phyloP scores from a whole-genome alignment of 2,888 invertebrate genomes.

The Agrochola macilenta region DNA sequence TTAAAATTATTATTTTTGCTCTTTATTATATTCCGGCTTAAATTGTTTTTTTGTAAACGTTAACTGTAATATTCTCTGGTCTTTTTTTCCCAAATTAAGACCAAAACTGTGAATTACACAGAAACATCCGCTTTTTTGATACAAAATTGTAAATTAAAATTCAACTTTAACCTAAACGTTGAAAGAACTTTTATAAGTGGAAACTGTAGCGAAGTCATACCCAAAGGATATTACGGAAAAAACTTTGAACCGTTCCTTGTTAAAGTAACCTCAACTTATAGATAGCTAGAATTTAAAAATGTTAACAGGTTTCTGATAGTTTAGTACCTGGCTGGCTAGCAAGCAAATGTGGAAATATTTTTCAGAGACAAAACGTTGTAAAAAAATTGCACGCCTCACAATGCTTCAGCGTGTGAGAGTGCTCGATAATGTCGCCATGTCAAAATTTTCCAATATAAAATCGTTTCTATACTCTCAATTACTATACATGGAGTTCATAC shows the following conservation, averaged over 20 bases:
- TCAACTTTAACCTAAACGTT: slow-evolving; percentile 36
- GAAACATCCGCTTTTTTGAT: neutral
- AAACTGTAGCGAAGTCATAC: slow-evolving; percentile 48
- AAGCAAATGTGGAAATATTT: too few species aligned
- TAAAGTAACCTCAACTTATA: slow-evolving; percentile 21
- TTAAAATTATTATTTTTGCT: too few species aligned
- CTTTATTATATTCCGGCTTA: too few species aligned
- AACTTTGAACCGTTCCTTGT: slow-evolving; percentile 34
- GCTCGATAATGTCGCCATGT: too few species aligned
- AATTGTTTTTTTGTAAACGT: too few species aligned
- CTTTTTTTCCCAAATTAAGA: neutral
- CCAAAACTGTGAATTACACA: neutral
- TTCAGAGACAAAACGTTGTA: too few species aligned
- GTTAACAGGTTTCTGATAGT: neutral
- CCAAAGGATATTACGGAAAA: slow-evolving; percentile 42
- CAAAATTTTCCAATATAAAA: too few species aligned
- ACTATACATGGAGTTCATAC: too few species aligned
- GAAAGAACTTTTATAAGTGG: slow-evolving; percentile 46
- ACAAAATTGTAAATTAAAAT: slow-evolving; percentile 26
- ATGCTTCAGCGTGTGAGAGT: too few species aligned
- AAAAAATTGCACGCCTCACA: too few species aligned
- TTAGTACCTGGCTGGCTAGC: neutral
- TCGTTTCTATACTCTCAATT: too few species aligned
- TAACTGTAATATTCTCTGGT: neutral
- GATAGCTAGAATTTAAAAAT: neutral